Percentiles rank a stretch among this genome's conserved stretches.
Evolutionary conservation across 2,888 invertebrate species (phyloP).

Genomic region (Proisotoma minuta): DNA sequence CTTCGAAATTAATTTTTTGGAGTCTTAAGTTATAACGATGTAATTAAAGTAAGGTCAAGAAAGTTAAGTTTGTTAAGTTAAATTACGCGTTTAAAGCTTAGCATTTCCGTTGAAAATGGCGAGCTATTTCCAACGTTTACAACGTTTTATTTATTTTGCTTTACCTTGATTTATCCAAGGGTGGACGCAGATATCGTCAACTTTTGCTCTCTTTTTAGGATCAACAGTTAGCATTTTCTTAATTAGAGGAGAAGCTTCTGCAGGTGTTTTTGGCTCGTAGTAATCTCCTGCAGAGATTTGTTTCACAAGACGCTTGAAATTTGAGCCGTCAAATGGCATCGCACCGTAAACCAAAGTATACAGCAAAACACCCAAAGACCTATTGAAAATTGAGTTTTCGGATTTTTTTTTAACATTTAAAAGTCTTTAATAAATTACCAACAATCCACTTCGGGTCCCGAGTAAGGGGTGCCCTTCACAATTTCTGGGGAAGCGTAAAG

Average conservation of each 20-base stretch:
- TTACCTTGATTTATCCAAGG: slow-evolving; percentile 75
- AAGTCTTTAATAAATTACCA: slow-evolving; percentile 47
- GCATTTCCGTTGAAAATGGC: too few relatives aligned
- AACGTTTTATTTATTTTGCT: not conserved
- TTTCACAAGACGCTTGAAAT: slow-evolving; percentile 91
- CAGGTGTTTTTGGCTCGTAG: slow-evolving; percentile 89
- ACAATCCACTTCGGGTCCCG: slow-evolving; percentile 82
- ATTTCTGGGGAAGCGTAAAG: slow-evolving; percentile 96
- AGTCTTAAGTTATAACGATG: not conserved
- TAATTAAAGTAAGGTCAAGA: too few relatives aligned
- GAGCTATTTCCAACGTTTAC: not conserved
- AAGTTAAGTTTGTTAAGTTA: too few relatives aligned
- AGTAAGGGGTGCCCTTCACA: slow-evolving; percentile 92
- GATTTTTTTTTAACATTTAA: not conserved
- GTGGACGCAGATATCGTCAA: slow-evolving; percentile 90
- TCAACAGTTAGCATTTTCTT: slow-evolving; percentile 91
- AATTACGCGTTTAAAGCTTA: too few relatives aligned
- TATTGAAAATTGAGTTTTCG: slow-evolving; percentile 48
- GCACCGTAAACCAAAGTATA: slow-evolving; percentile 98
- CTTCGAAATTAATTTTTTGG: too few relatives aligned
- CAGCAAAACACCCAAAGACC: slow-evolving; percentile 92
- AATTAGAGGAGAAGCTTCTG: slow-evolving; percentile 89
- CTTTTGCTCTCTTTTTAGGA: slow-evolving; percentile 80
- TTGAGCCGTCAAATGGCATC: slow-evolving; percentile 92
- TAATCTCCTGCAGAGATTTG: slow-evolving; percentile 97